Percentiles rank a stretch among this genome's conserved stretches.
These are phyloP conservation scores for Crax fasciolata DNA, from an alignment of 2,797 vertebrate genomes.

Conservation along the genomic window DNA sequence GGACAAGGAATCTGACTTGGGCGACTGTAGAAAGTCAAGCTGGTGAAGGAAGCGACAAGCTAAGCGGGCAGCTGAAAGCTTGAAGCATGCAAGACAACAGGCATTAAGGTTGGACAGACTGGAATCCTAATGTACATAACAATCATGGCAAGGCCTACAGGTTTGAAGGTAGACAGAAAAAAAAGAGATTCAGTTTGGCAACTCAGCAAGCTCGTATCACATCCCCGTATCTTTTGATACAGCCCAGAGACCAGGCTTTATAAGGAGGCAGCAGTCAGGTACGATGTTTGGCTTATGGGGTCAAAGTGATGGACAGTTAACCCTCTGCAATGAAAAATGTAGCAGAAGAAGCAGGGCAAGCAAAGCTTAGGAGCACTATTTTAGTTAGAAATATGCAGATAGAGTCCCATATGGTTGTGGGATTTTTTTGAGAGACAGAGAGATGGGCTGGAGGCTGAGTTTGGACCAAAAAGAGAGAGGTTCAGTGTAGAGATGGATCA, in stretches of 20 bases:
- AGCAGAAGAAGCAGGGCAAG: not conserved
- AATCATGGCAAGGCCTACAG: not conserved
- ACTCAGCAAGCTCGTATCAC: not conserved
- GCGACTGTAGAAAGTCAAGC: not conserved
- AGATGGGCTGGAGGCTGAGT: not conserved
- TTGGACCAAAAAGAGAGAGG: not conserved
- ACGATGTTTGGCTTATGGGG: not conserved
- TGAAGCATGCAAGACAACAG: not conserved
- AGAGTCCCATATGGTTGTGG: not conserved
- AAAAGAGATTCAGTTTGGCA: not conserved
- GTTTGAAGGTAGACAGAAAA: not conserved
- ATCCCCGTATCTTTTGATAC: not conserved
- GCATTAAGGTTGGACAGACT: not conserved
- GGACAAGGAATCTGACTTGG: not conserved
- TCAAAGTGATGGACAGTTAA: not conserved
- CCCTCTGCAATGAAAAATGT: not conserved
- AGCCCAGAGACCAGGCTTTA: not conserved
- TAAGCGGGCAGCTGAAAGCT: not conserved
- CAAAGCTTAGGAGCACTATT: not conserved
- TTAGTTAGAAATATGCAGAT: not conserved
- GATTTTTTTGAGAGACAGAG: not conserved
- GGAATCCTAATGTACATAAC: not conserved
- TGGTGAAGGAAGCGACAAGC: not conserved
- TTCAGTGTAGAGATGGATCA: not conserved
- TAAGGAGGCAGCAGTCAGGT: not conserved